Conservation (phyloP, 2,113 vertebrate genomes). For the Cheilinus undulatus region DNA sequence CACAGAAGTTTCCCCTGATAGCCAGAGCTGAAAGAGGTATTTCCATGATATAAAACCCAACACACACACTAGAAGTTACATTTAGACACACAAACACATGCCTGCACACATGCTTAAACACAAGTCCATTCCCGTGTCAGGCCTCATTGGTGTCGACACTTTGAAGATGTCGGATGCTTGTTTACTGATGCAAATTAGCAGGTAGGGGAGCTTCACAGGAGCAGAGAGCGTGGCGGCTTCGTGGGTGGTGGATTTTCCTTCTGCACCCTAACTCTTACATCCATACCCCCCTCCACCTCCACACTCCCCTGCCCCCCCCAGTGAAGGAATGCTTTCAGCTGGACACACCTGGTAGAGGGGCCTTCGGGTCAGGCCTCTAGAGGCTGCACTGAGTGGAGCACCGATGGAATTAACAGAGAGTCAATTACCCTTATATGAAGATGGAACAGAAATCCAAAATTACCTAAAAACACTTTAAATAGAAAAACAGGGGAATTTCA, state of each 20-base stretch:
- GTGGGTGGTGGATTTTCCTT: slow-evolving; percentile 64
- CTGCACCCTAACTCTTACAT: slow-evolving; percentile 36
- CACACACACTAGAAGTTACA: slow-evolving; percentile 7
- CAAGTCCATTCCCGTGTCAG: slow-evolving; percentile 68
- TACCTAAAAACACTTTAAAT: too few species aligned
- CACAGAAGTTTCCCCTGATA: too few species aligned
- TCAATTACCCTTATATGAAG: too few species aligned
- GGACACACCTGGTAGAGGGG: slow-evolving; percentile 44
- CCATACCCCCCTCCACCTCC: slow-evolving; percentile 3
- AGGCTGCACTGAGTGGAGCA: neutral
- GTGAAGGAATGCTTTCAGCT: slow-evolving; percentile 73
- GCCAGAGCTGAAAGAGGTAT: neutral
- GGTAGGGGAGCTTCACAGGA: slow-evolving; percentile 69
- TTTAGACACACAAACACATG: slow-evolving; percentile 34
- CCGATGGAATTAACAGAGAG: neutral
- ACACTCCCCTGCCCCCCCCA: neutral
- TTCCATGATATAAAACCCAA: neutral
- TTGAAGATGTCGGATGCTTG: slow-evolving; percentile 76
- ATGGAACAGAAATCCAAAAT: too few species aligned
- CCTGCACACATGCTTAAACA: slow-evolving; percentile 60
- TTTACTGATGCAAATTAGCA: slow-evolving; percentile 87
- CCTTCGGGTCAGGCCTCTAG: slow-evolving; percentile 21
- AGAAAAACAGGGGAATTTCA: too few species aligned
- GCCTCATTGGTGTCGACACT: slow-evolving; percentile 75
- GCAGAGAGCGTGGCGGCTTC: slow-evolving; percentile 69